Conservation (phyloP, 2,113 vertebrate species). For the Chionomys nivalis region DNA sequence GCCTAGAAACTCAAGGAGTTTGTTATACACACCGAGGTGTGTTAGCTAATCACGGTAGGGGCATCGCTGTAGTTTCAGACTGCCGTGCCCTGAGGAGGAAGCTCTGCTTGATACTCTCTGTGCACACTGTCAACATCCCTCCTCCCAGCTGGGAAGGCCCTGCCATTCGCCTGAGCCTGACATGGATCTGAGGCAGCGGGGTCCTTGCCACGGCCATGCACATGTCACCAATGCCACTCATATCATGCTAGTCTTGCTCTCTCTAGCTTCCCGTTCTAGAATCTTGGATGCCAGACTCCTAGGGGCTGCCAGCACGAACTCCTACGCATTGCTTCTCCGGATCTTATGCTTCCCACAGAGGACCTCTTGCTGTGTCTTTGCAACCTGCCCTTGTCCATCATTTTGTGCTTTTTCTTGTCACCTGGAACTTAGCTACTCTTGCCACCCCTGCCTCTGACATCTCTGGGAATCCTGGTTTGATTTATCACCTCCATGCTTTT, state of each 20-base stretch:
- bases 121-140: neutral
- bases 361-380: neutral
- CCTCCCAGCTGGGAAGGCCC: neutral
- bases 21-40: no score
- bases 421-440: neutral
- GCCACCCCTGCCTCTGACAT: neutral
- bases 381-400: neutral
- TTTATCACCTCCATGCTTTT: neutral
- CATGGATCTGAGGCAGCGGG: rapidly evolving
- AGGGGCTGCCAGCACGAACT: neutral
- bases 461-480: neutral
- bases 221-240: neutral
- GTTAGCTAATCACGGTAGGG: neutral
- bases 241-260: neutral
- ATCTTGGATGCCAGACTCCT: neutral
- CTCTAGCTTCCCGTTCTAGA: neutral
- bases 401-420: neutral
- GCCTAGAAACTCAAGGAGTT: neutral
- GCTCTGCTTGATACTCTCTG: neutral
- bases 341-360: neutral
- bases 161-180: neutral
- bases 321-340: neutral
- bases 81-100: neutral
- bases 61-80: neutral
- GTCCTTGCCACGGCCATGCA: neutral